Evolutionary conservation across 92 coral and sea anemone genomes (phyloP).

Genomic region (Phenganax marumi): DNA sequence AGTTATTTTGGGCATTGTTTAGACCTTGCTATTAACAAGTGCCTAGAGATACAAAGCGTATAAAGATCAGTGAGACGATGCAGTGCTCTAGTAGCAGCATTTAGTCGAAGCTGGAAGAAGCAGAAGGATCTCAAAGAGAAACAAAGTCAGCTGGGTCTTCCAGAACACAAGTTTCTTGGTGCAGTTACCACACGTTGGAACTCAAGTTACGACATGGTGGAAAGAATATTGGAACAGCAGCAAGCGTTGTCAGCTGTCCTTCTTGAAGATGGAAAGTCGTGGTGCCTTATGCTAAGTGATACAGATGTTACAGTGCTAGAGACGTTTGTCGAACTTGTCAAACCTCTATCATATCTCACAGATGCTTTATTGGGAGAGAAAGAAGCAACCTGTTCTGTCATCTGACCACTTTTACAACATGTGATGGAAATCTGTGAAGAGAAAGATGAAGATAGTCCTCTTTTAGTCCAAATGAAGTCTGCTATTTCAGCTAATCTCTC

Average conservation of each 20-base stretch:
- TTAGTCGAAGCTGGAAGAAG: conserved; percentile 15
- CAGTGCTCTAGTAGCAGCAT: conserved; percentile 19
- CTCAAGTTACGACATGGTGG: conserved; percentile 4
- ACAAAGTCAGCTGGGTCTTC: conserved; percentile 21
- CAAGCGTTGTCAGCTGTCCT: conserved; percentile 7
- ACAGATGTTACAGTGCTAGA: conserved; percentile 21
- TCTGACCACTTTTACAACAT: not conserved
- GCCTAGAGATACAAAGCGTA: conserved; percentile 4
- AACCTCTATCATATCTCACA: not conserved
- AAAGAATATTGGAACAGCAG: not conserved
- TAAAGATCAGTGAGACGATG: conserved; percentile 8
- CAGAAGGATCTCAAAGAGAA: conserved; percentile 1
- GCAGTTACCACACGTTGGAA: conserved; percentile 10
- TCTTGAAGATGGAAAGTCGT: conserved; percentile 4
- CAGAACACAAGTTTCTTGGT: conserved; percentile 11
- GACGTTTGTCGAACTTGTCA: not conserved
- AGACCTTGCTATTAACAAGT: conserved; percentile 18
- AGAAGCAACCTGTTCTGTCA: conserved; percentile 21
- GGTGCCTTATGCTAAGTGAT: conserved; percentile 13
- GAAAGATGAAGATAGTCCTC: conserved; percentile 12
- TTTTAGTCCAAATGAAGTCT: conserved; percentile 2
- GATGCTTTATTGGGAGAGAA: conserved; percentile 17
- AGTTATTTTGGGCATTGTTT: conserved; percentile 11
- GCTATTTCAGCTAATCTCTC: not conserved
- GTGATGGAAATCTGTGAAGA: conserved; percentile 19